Evolutionary conservation across 2,113 vertebrate genomes (phyloP).

Genomic region (Pristiophorus japonicus): DNA sequence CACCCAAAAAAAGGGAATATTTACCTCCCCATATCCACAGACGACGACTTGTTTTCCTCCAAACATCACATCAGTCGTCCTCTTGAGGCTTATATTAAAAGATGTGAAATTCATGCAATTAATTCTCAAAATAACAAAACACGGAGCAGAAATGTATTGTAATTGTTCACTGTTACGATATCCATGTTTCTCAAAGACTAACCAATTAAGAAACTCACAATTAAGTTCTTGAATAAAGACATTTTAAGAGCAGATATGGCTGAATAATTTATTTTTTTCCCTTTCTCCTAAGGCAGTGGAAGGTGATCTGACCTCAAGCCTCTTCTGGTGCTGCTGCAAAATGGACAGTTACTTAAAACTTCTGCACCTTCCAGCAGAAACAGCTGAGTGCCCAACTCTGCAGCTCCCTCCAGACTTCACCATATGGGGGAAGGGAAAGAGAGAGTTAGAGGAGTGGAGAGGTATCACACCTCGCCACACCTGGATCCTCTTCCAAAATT

Average conservation of each 20-base stretch:
- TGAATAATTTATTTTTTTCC: neutral
- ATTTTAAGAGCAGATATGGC: neutral
- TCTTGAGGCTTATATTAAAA: constrained; percentile 69
- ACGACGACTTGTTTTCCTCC: constrained; percentile 97
- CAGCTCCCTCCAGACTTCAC: neutral
- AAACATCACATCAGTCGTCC: constrained; percentile 98
- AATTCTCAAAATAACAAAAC: constrained; percentile 1
- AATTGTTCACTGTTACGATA: neutral
- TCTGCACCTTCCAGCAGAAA: neutral
- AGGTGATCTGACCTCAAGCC: neutral
- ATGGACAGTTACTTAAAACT: neutral
- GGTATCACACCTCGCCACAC: neutral
- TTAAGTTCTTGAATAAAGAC: neutral
- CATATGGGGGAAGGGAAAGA: neutral
- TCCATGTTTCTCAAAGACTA: neutral
- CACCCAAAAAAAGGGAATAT: constrained; percentile 40
- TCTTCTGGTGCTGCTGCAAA: neutral
- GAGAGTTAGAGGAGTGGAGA: neutral
- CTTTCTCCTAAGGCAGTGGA: neutral
- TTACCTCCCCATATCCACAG: constrained; percentile 95
- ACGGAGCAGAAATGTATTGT: neutral
- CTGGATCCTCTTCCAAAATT: neutral
- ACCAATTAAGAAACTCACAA: neutral
- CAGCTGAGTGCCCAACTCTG: neutral
- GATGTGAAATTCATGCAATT: constrained; percentile 21